These are phyloP conservation scores for Echinometra lucunter DNA, from an alignment of 53 echinoderm and acorn worm species.

Conservation along the genomic window DNA sequence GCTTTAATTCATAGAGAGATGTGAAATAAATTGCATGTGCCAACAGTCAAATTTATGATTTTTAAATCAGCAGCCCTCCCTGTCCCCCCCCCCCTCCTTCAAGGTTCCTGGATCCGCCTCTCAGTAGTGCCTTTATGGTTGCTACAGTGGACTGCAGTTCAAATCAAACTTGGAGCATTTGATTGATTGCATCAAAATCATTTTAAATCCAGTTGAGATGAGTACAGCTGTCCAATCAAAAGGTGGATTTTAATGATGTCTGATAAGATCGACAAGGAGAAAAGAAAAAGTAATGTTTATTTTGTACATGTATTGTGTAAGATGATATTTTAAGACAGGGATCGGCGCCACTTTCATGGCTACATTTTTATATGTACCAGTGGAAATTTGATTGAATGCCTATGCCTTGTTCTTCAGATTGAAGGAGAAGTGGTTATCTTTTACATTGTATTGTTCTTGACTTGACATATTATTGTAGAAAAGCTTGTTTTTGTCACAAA, in stretches of 20 bases:
- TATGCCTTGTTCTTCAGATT: neutral
- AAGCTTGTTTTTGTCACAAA: slow-evolving; percentile 29
- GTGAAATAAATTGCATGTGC: too few species aligned
- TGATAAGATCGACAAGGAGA: neutral
- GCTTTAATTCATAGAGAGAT: too few species aligned
- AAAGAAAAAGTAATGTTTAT: neutral
- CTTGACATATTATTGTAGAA: slow-evolving; percentile 10
- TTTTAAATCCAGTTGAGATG: neutral
- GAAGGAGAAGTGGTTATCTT: slow-evolving; percentile 22
- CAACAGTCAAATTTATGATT: too few species aligned
- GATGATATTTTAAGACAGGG: neutral
- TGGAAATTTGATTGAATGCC: slow-evolving; percentile 52
- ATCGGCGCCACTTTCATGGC: neutral
- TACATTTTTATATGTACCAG: too few species aligned
- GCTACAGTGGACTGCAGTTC: too few species aligned
- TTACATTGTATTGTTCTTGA: slow-evolving; percentile 34
- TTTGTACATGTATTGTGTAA: neutral
- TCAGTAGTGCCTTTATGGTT: neutral
- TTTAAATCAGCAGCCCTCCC: too few species aligned
- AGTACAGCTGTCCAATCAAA: neutral
- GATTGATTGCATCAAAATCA: neutral
- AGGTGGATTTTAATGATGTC: neutral
- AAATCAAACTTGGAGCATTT: neutral
- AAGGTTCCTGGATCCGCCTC: neutral
- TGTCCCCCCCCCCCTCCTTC: neutral